Evolutionary conservation across 2,113 vertebrate genomes (phyloP), one percentile per base, ranked within the genome.

Genomic region (Brachyhypopomus gauderio): DNA sequence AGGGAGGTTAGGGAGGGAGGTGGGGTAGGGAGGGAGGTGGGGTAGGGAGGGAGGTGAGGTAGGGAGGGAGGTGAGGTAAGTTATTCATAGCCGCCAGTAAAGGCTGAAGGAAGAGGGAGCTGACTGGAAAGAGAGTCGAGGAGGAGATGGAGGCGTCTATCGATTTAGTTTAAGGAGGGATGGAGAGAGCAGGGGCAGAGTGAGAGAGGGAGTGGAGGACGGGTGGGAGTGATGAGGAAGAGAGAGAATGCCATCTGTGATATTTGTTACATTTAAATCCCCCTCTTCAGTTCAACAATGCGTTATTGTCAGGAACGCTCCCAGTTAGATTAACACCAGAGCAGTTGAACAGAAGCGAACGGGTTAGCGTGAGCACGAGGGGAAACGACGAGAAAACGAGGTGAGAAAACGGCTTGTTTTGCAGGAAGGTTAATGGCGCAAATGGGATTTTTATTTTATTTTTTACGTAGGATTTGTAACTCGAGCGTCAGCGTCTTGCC

Each of bases 61-160:
- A 12, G 25, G 2, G 14, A 4, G 25, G 9, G 38, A 72, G 59
- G 22, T 55, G 60, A 63, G 52, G 55, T 25, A 30, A 69, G 72
- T 69, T 75, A 76, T 81, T 75, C 62, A 77, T 71, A 77, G 75
- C 59, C 17, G 64, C 60, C 20, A 59, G 22, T 62, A 58, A 34
- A 55, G 67, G 19, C 34, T 52, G 66, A 12, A 48, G 76, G 66
- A 59, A 12, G 12, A 23, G 22, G 64, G 66, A 12, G 8, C 22
- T 5, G 30, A 58, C 58, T 36, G 30, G 36, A 45, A 11, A 45
- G 36, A 41, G 22, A 62, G 62, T 20, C 27, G 58, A 17, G 25
- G 56, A 55, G 45, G 36, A 48, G 74, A 76, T 8, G 23, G 60
- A 82, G 25, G 73, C 22, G 67, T 45, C 59, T 77, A 85, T 83